Evolutionary conservation across 2,888 invertebrate species (phyloP).

Genomic region (Apantesis nais): DNA sequence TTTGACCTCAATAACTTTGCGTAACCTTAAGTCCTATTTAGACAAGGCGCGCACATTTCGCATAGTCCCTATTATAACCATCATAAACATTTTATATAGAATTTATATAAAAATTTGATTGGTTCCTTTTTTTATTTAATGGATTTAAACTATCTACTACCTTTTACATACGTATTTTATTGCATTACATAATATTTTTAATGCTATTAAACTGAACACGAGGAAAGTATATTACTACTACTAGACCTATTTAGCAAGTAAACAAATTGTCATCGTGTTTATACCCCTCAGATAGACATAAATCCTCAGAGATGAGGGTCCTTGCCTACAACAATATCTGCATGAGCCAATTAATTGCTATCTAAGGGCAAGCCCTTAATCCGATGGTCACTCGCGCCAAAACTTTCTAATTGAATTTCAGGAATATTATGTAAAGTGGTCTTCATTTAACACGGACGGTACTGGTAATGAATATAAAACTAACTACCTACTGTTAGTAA

Average conservation of each 20-base stretch:
- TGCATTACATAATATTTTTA: background rate
- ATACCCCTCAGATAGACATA: slow-evolving; percentile 63
- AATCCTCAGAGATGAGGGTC: slow-evolving; percentile 77
- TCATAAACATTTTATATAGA: background rate
- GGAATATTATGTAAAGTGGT: slow-evolving; percentile 67
- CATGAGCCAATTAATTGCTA: slow-evolving; percentile 81
- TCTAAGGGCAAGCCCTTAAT: slow-evolving; percentile 74
- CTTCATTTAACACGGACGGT: slow-evolving; percentile 41
- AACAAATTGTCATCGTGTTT: slow-evolving; percentile 49
- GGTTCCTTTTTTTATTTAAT: too few relatives aligned
- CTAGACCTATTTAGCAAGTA: slow-evolving; percentile 11
- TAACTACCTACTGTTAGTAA: background rate
- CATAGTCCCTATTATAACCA: background rate
- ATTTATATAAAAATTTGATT: background rate
- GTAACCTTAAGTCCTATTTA: slow-evolving; percentile 8
- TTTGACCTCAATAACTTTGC: slow-evolving; percentile 19
- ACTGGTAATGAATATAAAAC: slow-evolving; percentile 9
- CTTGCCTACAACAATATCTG: slow-evolving; percentile 75
- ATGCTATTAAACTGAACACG: background rate
- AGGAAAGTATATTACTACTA: background rate
- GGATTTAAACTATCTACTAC: too few relatives aligned
- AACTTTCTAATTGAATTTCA: slow-evolving; percentile 60
- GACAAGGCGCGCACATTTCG: background rate
- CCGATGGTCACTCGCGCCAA: slow-evolving; percentile 80
- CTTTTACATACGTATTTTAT: too few relatives aligned